Evolutionary conservation across 1,140 invertebrate species (phyloP), one percentile per base, ranked within the genome.

Genomic region (Trichoplusia ni): DNA sequence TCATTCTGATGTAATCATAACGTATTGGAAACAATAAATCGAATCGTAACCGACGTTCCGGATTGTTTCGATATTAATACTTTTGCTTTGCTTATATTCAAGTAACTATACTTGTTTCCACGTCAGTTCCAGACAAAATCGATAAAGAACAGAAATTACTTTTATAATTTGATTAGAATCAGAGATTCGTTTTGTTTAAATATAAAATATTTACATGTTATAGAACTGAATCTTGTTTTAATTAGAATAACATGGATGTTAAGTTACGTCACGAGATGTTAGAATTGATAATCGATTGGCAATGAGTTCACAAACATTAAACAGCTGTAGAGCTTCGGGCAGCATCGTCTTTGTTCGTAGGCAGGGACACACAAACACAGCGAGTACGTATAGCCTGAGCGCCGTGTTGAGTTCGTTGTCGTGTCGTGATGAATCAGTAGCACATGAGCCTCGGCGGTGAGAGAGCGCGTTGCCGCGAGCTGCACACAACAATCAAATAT

Each of bases 291-390:
- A 81, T 84, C 81, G 81, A 84, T 86, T 81, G 62, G 73, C 70
- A 61, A 71, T 68, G 75, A 63, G 64, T 80, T 81, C 81, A 83
- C 75, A 84, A 86, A 87, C 81, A 87, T 78, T 72, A 79, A 87
- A 87, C 84, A 87, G 84, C 84, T 87, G 84, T 84, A 69, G 54
- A 49, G 65, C 40, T 74, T 83, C 81, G 82, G 76, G 25, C 49
- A 37, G n/a, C 38, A 29, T 82, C 77, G 83, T 53, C 75, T 82
- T 79, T 81, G 77, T 82, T 81, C 84, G 79, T 40, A 46, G 68
- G 49, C 66, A 71, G 56, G 42, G 59, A 53, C 69, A 62, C 61
- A 69, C 49, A 58, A 60, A 53, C 56, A 68, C 49, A 68, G 31
- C 19, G 19, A 58, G 33, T 59, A 62, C 23, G 60, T 51, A 51